These are phyloP conservation scores for Prionailurus bengalensis DNA, from an alignment of 2,113 vertebrate genomes.

Conservation along the genomic window DNA sequence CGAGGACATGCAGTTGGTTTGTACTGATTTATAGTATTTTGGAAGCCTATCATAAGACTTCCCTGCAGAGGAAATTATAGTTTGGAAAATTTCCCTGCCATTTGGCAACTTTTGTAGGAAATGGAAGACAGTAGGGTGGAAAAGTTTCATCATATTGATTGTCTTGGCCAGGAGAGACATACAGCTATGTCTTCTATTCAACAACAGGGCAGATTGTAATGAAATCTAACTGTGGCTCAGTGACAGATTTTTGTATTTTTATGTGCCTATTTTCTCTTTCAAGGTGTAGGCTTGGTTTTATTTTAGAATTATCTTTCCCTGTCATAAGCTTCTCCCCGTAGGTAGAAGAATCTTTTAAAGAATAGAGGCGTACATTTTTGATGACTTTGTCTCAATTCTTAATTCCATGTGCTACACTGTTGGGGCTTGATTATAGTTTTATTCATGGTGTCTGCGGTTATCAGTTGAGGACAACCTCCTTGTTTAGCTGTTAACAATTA, in stretches of 20 bases:
- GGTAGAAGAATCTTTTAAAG: background rate
- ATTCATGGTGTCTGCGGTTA: background rate
- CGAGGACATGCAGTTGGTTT: accelerated
- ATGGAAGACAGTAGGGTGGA: constrained; percentile 80
- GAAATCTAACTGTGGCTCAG: background rate
- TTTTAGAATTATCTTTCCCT: background rate
- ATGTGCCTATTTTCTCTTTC: background rate
- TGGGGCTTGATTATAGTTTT: background rate
- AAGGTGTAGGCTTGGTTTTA: background rate
- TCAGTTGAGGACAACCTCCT: accelerated
- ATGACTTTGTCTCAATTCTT: background rate
- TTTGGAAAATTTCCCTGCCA: constrained; percentile 83
- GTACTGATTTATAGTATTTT: constrained; percentile 77
- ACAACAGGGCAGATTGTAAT: background rate
- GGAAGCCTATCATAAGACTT: constrained; percentile 75
- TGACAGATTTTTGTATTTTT: background rate
- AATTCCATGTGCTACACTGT: background rate
- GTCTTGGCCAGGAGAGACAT: constrained; percentile 66
- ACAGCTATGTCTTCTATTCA: background rate
- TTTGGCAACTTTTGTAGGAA: constrained; percentile 86
- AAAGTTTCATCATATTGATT: constrained; percentile 73
- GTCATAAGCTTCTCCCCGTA: background rate
- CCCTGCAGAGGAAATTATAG: constrained; percentile 84
- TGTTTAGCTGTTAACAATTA: background rate
- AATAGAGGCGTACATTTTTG: background rate